Conservation (phyloP, 2,113 vertebrate genomes). For the Salminus brasiliensis region DNA sequence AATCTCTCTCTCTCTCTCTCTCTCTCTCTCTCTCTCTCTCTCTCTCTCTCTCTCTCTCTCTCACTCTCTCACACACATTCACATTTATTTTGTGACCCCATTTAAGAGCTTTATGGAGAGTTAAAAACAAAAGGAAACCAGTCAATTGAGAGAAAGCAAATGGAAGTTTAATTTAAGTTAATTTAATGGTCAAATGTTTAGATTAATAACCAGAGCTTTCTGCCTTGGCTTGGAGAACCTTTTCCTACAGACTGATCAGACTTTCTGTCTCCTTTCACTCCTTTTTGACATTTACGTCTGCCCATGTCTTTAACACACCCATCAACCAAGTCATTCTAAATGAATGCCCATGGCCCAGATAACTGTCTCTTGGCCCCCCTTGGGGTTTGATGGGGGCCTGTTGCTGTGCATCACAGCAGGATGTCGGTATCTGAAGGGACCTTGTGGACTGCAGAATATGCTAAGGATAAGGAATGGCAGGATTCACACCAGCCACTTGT, state of each 20-base stretch:
- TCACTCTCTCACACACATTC: no score
- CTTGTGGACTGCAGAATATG: neutral
- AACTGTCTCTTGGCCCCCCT: slow-evolving; percentile 38
- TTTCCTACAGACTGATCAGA: no score
- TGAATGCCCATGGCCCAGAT: slow-evolving; percentile 42
- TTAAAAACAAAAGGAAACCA: no score
- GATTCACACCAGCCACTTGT: neutral
- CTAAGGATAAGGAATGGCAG: neutral
- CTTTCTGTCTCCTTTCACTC: slow-evolving; percentile 34
- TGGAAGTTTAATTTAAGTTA: no score
- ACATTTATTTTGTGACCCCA: no score
- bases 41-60: neutral
- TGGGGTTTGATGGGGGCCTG: slow-evolving; percentile 35
- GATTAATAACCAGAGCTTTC: no score
- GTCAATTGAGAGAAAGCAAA: no score
- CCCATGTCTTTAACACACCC: neutral
- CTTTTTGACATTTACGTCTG: slow-evolving; percentile 1
- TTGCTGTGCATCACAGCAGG: slow-evolving; percentile 33
- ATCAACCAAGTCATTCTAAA: slow-evolving; percentile 23
- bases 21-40: neutral
- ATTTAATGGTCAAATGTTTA: no score
- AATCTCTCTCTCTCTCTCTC: neutral
- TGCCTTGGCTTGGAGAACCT: no score
- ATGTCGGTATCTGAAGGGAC: slow-evolving; percentile 12
- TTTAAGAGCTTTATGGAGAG: no score